Percentiles rank a stretch among this genome's conserved stretches.
Conservation (phyloP, 1,140 invertebrate genomes). For the Drosophila busckii region DNA sequence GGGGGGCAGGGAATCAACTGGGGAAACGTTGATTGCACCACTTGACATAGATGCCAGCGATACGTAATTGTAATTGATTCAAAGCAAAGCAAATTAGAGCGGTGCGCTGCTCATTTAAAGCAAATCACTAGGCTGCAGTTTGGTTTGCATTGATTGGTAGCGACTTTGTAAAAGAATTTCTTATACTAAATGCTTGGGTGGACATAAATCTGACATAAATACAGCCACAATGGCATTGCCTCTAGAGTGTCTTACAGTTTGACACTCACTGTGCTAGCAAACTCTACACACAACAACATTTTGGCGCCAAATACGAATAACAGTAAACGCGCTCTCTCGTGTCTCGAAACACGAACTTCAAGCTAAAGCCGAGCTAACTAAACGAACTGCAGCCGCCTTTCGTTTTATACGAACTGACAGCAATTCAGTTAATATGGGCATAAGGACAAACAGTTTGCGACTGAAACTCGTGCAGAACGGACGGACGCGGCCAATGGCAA, state of each 20-base stretch:
- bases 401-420: constrained; percentile 39
- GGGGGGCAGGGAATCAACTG: constrained; percentile 16
- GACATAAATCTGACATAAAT: neutral
- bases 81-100: constrained; percentile 40
- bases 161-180: no score
- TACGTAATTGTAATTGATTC: constrained; percentile 45
- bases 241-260: constrained; percentile 46
- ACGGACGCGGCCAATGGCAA: constrained; percentile 65
- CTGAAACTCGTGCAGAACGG: constrained; percentile 70
- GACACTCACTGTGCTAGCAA: constrained; percentile 34
- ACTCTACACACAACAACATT: constrained; percentile 51
- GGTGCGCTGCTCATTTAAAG: constrained; percentile 25
- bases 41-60: constrained; percentile 49
- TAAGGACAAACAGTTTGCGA: constrained; percentile 65
- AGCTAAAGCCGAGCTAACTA: constrained; percentile 5
- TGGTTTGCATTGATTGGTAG: no score
- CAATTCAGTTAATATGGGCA: constrained; percentile 4
- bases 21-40: constrained; percentile 26
- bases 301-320: constrained; percentile 58
- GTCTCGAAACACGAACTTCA: constrained; percentile 6
- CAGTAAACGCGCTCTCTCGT: neutral
- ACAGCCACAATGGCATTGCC: neutral
- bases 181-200: no score
- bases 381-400: constrained; percentile 4
- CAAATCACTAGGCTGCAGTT: no score